Conservation (phyloP, 2,797 vertebrate genomes). For the Paramormyrops hopkinsi region DNA sequence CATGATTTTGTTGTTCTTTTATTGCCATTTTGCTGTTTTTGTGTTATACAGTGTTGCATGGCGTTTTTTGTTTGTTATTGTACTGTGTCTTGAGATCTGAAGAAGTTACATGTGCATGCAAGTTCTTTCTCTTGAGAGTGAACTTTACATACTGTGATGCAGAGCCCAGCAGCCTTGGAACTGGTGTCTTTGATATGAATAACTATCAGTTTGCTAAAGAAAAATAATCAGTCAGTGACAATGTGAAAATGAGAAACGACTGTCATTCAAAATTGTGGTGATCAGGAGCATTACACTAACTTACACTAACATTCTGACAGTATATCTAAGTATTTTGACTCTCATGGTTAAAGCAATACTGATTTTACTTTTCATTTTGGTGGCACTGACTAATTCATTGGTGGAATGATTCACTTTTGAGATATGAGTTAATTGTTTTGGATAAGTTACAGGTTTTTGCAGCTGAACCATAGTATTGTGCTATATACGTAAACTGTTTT, state of each 20-base stretch:
- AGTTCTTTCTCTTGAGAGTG: background rate
- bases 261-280: background rate
- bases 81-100: background rate
- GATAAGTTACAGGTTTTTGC: background rate
- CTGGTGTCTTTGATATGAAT: background rate
- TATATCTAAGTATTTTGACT: background rate
- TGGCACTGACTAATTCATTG: background rate
- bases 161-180: background rate
- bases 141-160: background rate
- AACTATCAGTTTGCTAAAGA: background rate
- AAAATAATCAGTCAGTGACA: background rate
- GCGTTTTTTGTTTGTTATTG: background rate
- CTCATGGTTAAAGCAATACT: background rate
- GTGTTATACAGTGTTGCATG: background rate
- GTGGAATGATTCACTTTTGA: background rate
- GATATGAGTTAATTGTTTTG: background rate
- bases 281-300: background rate
- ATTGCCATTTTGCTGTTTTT: background rate
- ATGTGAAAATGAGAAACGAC: background rate
- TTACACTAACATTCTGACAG: background rate
- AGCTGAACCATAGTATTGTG: background rate
- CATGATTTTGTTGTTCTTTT: background rate
- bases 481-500: background rate
- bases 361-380: background rate
- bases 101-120: background rate